Percentiles rank a stretch among this genome's conserved stretches.
phyloP scores from a whole-genome alignment of 2,113 vertebrate genomes.

The Nothobranchius kuhntae region DNA sequence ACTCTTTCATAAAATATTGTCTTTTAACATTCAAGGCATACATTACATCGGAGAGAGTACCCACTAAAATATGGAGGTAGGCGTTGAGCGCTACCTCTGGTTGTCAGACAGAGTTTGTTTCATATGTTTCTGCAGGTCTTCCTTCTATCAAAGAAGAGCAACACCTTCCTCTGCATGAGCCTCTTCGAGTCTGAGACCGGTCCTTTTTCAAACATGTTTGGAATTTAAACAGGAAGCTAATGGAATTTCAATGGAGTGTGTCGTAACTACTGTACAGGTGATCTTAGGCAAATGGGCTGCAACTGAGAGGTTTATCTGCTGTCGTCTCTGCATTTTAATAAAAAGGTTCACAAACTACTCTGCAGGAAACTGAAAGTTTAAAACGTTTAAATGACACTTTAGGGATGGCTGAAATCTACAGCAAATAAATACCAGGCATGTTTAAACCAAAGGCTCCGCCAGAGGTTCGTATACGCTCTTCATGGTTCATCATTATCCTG shows the following conservation, averaged over 20 bases:
- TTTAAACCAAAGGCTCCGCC: background rate
- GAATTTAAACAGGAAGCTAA: conserved; percentile 18
- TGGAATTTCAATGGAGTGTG: background rate
- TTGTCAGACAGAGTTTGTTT: no score
- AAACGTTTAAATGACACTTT: background rate
- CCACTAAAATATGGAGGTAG: no score
- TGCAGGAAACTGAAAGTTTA: background rate
- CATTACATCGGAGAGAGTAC: no score
- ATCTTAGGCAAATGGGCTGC: background rate
- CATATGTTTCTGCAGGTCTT: no score
- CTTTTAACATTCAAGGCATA: no score
- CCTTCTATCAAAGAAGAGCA: no score
- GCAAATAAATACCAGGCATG: background rate
- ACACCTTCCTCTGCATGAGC: conserved; percentile 16
- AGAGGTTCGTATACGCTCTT: background rate
- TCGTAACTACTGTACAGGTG: background rate
- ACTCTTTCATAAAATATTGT: background rate
- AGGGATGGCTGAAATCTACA: background rate
- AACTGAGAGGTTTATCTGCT: conserved; percentile 2
- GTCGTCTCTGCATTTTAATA: background rate
- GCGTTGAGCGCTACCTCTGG: no score
- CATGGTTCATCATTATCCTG: background rate
- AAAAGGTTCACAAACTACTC: background rate
- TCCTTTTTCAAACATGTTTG: conserved; percentile 3
- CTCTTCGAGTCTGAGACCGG: conserved; percentile 8